These are phyloP conservation scores for Cebidichthys violaceus DNA, from an alignment of 2,113 vertebrate genomes.

Conservation along the genomic window DNA sequence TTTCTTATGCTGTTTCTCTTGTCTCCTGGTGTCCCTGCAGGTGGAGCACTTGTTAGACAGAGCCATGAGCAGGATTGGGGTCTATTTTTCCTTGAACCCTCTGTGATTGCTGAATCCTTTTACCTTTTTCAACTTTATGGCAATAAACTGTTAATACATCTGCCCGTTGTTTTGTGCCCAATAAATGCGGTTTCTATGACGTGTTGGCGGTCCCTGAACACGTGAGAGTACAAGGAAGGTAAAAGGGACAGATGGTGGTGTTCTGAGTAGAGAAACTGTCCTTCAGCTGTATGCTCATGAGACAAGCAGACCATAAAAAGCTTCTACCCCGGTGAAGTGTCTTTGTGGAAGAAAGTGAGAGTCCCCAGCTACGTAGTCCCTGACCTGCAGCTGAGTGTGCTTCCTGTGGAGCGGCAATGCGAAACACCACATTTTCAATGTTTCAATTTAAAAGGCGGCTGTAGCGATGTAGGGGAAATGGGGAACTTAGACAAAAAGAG, in stretches of 20 bases:
- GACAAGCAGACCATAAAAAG: conserved; percentile 18
- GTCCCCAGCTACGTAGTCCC: not conserved
- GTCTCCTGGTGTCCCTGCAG: not conserved
- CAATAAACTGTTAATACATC: conserved; percentile 3
- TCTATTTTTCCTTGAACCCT: not conserved
- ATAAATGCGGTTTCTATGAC: not conserved
- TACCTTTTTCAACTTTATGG: not conserved
- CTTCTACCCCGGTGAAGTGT: not conserved
- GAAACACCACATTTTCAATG: conserved; percentile 1
- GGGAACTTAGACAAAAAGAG: not conserved
- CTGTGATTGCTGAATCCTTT: not conserved
- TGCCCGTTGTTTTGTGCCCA: not conserved
- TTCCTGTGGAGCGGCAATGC: not conserved
- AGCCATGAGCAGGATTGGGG: not conserved
- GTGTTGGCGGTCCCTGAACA: conserved; percentile 3
- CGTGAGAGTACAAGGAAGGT: not conserved
- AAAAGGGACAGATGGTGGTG: conserved; percentile 32
- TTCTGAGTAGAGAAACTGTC: conserved; percentile 15
- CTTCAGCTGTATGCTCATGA: conserved; percentile 26
- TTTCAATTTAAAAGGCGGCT: not conserved
- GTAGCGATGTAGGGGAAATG: not conserved
- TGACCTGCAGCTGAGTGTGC: not conserved
- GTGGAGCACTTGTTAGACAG: not conserved
- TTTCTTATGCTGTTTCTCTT: too few relatives aligned
- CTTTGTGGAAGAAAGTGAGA: not conserved